Base-by-base conservation (phyloP, 53 echinoderm and acorn worm species). In the Mesocentrotus franciscanus region DNA sequence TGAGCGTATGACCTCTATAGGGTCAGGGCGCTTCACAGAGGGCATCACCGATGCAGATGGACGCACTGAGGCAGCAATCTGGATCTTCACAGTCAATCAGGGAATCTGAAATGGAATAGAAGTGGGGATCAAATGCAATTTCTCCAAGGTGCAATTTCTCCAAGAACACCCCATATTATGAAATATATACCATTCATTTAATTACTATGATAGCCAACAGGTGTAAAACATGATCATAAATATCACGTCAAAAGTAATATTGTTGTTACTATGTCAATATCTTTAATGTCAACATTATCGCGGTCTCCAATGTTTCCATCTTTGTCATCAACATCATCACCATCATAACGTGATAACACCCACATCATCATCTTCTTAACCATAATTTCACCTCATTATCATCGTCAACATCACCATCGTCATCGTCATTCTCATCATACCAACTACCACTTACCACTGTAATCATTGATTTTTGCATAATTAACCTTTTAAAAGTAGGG, bases 71-170 rank as follows among this genome's bases (percentile, higher is more conserved):
- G 71, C 99, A 99, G 92, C 99, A 99, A 81, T 99, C 99, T 22
- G 99, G 99, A 78, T 99, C 99, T 36, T 96, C 95, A 75, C 99
- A 99, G 58, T 99, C 99, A 60, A 96, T 99, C 56, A 98, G 90
- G 34, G 93, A 89, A 91, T 99, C 99, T 98, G 94, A n/a, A 68
- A 36, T 15, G 17, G 18, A 8, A 33, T 0, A 36, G 27, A 26
- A 78, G 42, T 13, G 87, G 16, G 55, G 0, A 85, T 24, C 22
- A 29, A 33, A 83, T n/a, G 2, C 4, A 81, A 49, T 49, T 49
- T 49, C 49, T 49, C 49, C 49, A 49, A 29, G 84, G 18, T n/a
- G 2, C 4, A 81, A 49, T 49, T 49, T 49, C 49, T 49, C 49
- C 49, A 49, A 49, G 49, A 5, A 6, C 49, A 49, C 3, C 6